Base-by-base conservation (phyloP, 2,113 vertebrate genomes). In the Amblyornis subalaris region DNA sequence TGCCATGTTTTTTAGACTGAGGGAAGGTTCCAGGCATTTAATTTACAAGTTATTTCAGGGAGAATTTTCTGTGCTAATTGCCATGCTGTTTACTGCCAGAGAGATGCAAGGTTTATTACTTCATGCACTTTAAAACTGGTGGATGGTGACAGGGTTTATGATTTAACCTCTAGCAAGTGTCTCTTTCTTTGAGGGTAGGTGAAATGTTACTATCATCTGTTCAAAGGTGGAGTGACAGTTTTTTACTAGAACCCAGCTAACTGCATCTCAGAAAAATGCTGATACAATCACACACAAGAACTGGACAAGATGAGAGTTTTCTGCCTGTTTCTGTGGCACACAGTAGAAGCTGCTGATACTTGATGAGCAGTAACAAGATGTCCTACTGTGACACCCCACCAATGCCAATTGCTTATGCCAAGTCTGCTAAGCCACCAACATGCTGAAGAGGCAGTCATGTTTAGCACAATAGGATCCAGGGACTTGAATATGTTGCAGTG, bases 311-410 rank as follows among this genome's bases (percentile, higher is more conserved):
- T 76, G 75, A 98, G 85, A 61, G 54, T 93, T 96, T 88, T 91
- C 88, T 94, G 78, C 82, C 85, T 4, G 5, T 96, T 95, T 95
- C 95, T 95, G 93, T 55, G 13, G 89, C 24, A 65, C 77, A 71
- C 48, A 21, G 88, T 78, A 80, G 96, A 97, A 96, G 93, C 94
- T 96, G 93, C 96, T 97, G 95, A 54, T 97, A 92, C 94, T 96
- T 97, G 97, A 98, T 97, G 97, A 98, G 74, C 92, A 80, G 89
- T 96, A 98, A 98, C 97, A 97, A 98, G 97, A 94, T 73, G 94
- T 88, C 96, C 95, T 79, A 81, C 97, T 97, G 97, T 91, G 97
- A 97, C 71, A 94, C 71, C 76, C 88, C 94, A 81, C 88, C 83
- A 92, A 80, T 84, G 83, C 96, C 97, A 95, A 94, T 91, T 92